Evolutionary conservation across 1,140 invertebrate species (phyloP), one percentile per base, ranked within the genome.

Genomic region (Drosophila ficusphila): DNA sequence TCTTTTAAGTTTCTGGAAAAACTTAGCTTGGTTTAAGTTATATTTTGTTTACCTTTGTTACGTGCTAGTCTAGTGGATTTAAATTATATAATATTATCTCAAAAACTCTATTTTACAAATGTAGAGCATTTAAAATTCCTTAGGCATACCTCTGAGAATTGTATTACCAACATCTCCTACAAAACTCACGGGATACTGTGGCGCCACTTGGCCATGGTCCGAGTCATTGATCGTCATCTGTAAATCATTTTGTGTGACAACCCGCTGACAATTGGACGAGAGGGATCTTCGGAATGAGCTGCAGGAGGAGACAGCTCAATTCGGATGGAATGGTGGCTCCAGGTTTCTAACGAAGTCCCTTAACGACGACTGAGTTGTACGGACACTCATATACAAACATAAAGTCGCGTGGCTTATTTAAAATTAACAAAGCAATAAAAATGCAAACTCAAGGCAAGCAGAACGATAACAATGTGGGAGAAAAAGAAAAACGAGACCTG

Each of bases 361-460:
- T 67, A 65, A 67, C 62, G 62, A 64, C n/a, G 58, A 11, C 12
- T 6, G 23, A 31, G 41, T 29, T 29, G 12, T 19, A 27, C 42
- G 61, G 41, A 7, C 33, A 7, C 33, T 68, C 44, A 54, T 49
- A 48, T 62, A 27, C 58, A 27, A 33, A 56, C 79, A 79, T 85
- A 68, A 86, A 86, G 62, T 73, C 54, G 68, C 64, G 82, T 88
- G 82, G 68, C 69, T 86, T 86, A 88, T 88, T 86, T 88, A 74
- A 86, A 86, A 86, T 86, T 88, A 86, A 86, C 81, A 88, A 88
- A 77, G 73, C 77, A 86, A 86, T 86, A 86, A 86, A 86, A 88
- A 65, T 81, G 54, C 76, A 74, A 76, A 81, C 62, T 47, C 60
- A 48, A 52, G 51, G 58, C 68, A 57, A 57, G 48, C 61, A 57